Evolutionary conservation across 2,113 vertebrate species (phyloP).

Genomic region (Tenrec ecaudatus): DNA sequence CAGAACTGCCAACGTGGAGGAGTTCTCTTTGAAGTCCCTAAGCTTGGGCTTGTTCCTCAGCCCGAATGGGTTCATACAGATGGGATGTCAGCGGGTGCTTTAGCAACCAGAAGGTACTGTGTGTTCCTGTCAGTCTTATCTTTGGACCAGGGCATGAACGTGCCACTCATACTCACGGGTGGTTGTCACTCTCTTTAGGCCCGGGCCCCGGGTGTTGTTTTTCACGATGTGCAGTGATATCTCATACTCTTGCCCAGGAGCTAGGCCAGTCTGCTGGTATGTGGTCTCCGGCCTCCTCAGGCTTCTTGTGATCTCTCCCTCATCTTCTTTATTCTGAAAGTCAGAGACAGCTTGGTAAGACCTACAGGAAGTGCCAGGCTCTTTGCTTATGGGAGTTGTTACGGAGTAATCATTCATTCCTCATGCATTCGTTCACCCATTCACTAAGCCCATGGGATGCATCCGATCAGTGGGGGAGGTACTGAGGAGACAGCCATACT

Average conservation of each 20-base stretch:
- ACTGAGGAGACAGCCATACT: background rate
- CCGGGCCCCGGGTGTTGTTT: constrained; percentile 95
- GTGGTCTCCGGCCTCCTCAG: constrained; percentile 93
- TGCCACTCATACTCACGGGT: constrained; percentile 95
- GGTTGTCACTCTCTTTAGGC: constrained; percentile 91
- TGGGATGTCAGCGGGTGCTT: background rate
- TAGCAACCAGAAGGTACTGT: background rate
- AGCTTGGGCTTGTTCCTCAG: background rate
- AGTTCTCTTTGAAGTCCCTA: background rate
- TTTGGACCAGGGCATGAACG: background rate
- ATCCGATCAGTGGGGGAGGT: background rate
- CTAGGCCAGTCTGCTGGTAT: constrained; percentile 95
- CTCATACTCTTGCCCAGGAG: constrained; percentile 97
- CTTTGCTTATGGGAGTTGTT: background rate
- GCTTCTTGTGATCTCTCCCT: constrained; percentile 92
- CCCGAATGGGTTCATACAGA: background rate
- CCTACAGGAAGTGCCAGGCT: background rate
- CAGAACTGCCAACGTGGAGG: background rate
- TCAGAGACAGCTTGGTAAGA: background rate
- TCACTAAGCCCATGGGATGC: background rate
- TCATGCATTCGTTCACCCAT: background rate
- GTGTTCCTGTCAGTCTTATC: background rate
- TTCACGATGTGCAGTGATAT: constrained; percentile 96
- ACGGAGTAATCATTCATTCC: background rate
- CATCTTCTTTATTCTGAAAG: constrained; percentile 97